Percentiles rank a stretch among this genome's conserved stretches.
These are phyloP conservation scores for Drosophila mimica DNA, from an alignment of 2,888 invertebrate species.

Conservation along the genomic window DNA sequence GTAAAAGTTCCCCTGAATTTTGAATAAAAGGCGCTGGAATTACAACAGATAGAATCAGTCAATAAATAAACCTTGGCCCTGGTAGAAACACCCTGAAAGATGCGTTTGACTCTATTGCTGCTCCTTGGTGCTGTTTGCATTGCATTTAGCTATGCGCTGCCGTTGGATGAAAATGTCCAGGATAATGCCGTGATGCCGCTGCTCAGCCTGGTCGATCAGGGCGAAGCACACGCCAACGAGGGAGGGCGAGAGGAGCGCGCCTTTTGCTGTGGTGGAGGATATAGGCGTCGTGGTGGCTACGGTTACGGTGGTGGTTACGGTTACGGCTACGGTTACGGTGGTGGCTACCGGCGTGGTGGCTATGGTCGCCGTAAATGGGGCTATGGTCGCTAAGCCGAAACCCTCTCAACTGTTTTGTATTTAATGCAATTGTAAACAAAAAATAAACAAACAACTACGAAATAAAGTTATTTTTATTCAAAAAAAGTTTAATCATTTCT, in stretches of 20 bases:
- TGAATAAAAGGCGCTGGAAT: conserved; percentile 48
- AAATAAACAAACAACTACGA: not conserved
- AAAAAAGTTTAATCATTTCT: not conserved
- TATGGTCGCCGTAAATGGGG: conserved; percentile 14
- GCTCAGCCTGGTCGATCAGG: conserved; percentile 43
- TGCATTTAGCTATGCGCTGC: conserved; percentile 30
- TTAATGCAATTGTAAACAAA: not conserved
- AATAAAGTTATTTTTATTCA: not conserved
- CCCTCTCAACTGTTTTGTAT: not conserved
- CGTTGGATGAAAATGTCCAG: conserved; percentile 13
- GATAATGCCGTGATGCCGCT: conserved; percentile 12
- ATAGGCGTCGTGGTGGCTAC: conserved; percentile 22
- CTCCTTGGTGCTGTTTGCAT: conserved; percentile 46
- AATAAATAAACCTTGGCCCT: conserved; percentile 6
- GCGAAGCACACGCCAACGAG: conserved; percentile 39
- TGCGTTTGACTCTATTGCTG: conserved; percentile 55
- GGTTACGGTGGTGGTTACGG: conserved; percentile 31
- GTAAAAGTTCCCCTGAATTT: conserved; percentile 15
- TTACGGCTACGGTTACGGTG: conserved; percentile 22
- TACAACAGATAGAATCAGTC: conserved; percentile 43
- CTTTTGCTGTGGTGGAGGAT: conserved; percentile 43
- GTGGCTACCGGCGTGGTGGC: conserved; percentile 29
- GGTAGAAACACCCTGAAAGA: conserved; percentile 17
- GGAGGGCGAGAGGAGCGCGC: conserved; percentile 40
- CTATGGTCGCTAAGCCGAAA: conserved; percentile 17